Evolutionary conservation across 2,113 vertebrate genomes (phyloP).

Genomic region (Hystrix cristata): DNA sequence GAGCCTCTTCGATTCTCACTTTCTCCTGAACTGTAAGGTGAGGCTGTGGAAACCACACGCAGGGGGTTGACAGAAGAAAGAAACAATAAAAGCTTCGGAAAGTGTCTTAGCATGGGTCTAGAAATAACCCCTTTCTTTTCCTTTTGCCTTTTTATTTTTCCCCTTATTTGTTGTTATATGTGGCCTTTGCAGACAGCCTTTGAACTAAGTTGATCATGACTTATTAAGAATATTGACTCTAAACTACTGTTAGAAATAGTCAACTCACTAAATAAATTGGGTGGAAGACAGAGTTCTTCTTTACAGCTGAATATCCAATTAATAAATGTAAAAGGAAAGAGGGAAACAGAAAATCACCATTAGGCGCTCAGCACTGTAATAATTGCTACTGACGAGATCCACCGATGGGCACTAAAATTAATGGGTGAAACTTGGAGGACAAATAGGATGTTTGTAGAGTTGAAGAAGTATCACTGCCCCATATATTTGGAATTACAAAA

Average conservation of each 20-base stretch:
- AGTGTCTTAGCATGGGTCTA: not conserved
- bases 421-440: not conserved
- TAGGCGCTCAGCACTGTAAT: not conserved
- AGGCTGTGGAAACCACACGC: not conserved
- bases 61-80: not conserved
- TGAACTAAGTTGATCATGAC: not conserved
- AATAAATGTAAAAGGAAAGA: conserved; percentile 45
- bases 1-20: not conserved
- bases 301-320: conserved; percentile 54
- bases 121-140: not conserved
- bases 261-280: conserved; percentile 55
- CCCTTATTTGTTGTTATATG: not conserved
- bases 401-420: conserved; percentile 14
- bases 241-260: conserved; percentile 58
- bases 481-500: not conserved
- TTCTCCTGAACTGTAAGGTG: not conserved
- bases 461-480: not conserved
- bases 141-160: not conserved
- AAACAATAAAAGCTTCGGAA: not conserved
- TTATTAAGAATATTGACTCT: conserved; percentile 66
- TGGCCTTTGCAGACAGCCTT: conserved; percentile 5
- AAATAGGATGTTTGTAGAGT: not conserved
- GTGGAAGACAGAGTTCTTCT: conserved; percentile 9
- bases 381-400: conserved; percentile 49
- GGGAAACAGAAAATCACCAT: conserved; percentile 35